Percentiles rank a stretch among this genome's conserved stretches.
Evolutionary conservation across 2,113 vertebrate genomes (phyloP).

Genomic region (Gallinago jamesoni): DNA sequence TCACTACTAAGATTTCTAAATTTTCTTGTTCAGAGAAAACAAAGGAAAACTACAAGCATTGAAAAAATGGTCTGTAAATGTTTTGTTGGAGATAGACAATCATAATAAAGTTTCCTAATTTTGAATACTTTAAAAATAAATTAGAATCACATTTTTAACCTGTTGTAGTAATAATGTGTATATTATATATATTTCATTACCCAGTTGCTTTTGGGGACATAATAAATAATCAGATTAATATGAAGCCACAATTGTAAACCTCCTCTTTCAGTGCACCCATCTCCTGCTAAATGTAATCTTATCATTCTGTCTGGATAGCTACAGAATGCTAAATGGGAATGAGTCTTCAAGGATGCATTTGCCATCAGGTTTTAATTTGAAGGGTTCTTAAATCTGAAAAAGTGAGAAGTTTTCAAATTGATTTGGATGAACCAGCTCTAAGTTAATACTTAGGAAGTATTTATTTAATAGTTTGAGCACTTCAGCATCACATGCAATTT

Average conservation of each 20-base stretch:
- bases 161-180: neutral
- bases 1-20: neutral
- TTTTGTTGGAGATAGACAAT: neutral
- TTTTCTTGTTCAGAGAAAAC: neutral
- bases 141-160: neutral
- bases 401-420: conserved; percentile 22
- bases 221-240: neutral
- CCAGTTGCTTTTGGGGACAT: neutral
- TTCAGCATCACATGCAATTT: conserved; percentile 5
- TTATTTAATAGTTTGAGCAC: conserved; percentile 18
- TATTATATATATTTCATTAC: neutral
- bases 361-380: conserved; percentile 2
- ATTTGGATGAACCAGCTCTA: conserved; percentile 23
- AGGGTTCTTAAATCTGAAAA: conserved; percentile 23
- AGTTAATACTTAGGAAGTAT: conserved; percentile 19
- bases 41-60: accelerated
- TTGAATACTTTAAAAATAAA: neutral
- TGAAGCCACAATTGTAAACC: neutral
- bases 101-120: neutral
- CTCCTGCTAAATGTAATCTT: neutral
- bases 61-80: neutral
- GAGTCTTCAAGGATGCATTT: neutral
- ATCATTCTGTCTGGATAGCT: neutral
- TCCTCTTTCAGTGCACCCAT: neutral
- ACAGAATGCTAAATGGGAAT: neutral